These are phyloP conservation scores for Timandra comae DNA, from an alignment of 2,888 invertebrate species.

Conservation along the genomic window DNA sequence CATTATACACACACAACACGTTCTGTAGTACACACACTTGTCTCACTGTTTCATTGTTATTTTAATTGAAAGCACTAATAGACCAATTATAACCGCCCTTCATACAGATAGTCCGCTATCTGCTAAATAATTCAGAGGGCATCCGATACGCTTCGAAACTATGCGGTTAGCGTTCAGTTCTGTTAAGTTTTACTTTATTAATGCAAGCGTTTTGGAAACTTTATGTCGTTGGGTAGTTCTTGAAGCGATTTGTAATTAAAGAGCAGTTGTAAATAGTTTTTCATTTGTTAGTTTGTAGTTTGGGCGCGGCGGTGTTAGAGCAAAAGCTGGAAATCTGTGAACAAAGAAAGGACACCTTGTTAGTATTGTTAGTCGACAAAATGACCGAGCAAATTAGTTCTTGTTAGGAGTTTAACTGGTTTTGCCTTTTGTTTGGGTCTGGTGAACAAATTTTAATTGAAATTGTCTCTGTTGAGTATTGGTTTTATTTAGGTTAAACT, in stretches of 20 bases:
- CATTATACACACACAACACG: constrained; percentile 27
- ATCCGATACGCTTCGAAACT: constrained; percentile 22
- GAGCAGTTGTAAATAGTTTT: constrained; percentile 24
- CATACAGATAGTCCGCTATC: no score
- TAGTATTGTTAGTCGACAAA: constrained; percentile 55
- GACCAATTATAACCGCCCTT: no score
- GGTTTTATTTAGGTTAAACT: no score
- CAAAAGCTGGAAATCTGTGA: constrained; percentile 53
- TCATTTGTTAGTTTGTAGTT: constrained; percentile 34
- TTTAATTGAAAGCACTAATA: no score
- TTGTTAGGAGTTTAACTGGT: constrained; percentile 30
- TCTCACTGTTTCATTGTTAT: background rate
- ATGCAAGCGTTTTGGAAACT: constrained; percentile 17
- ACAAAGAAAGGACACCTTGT: constrained; percentile 63
- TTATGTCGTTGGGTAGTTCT: constrained; percentile 22
- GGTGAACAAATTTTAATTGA: no score
- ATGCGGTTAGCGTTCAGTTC: constrained; percentile 23
- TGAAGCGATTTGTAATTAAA: constrained; percentile 15
- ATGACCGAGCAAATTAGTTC: constrained; percentile 37
- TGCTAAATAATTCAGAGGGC: constrained; percentile 34
- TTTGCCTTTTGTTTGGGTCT: constrained; percentile 3
- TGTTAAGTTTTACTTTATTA: constrained; percentile 20
- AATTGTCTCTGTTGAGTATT: no score
- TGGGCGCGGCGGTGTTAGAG: constrained; percentile 38
- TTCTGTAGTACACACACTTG: constrained; percentile 33